These are phyloP conservation scores for Drosophila burlai DNA, from an alignment of 1,140 invertebrate genomes.

Conservation along the genomic window DNA sequence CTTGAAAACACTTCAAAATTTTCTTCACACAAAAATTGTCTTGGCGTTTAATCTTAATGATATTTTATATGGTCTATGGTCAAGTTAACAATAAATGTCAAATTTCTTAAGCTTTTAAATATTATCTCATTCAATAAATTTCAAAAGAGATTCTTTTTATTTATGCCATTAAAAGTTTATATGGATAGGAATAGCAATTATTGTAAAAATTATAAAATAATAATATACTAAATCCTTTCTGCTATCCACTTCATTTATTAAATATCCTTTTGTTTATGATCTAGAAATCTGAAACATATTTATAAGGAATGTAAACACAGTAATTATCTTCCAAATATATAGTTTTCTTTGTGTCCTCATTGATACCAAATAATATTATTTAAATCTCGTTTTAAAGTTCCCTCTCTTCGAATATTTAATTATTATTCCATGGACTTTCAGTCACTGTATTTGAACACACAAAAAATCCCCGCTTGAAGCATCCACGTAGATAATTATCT, in stretches of 20 bases:
- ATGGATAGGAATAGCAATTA: background rate
- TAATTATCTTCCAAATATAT: too few species aligned
- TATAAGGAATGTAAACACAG: too few species aligned
- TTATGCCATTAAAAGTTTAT: too few species aligned
- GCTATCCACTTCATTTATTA: background rate
- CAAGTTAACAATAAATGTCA: background rate
- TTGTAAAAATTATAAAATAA: background rate
- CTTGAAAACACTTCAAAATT: background rate
- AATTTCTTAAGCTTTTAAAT: background rate
- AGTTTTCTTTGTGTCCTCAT: too few species aligned
- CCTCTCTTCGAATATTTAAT: background rate
- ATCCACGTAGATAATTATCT: slow-evolving; percentile 6
- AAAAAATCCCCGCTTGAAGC: slow-evolving; percentile 4
- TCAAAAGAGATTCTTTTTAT: too few species aligned
- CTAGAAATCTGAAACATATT: too few species aligned
- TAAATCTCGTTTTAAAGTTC: background rate
- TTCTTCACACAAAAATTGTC: background rate
- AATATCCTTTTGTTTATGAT: too few species aligned
- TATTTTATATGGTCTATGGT: background rate
- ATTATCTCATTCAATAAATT: too few species aligned
- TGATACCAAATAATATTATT: background rate
- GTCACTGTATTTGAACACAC: background rate
- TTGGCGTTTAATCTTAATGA: background rate
- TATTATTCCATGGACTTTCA: slow-evolving; percentile 2
- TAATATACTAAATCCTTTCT: background rate